Percentiles rank a stretch among this genome's conserved stretches.
Conservation (phyloP, 2,888 invertebrate genomes). For the Arge pagana region DNA sequence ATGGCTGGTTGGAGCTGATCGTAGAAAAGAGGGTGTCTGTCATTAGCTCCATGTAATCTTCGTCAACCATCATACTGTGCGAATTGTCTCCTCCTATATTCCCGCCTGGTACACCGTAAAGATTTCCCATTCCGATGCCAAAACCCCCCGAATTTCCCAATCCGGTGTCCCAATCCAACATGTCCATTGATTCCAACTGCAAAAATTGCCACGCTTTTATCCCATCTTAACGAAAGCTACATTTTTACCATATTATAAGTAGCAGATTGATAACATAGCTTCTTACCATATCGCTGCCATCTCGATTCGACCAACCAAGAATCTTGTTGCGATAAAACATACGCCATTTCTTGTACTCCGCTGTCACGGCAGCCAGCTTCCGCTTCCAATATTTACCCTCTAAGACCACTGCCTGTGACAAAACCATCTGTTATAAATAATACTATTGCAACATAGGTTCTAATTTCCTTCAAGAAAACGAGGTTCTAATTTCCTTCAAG, state of each 20-base stretch:
- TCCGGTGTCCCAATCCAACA: slow-evolving; percentile 67
- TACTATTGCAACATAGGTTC: too few relatives aligned
- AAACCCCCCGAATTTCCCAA: slow-evolving; percentile 44
- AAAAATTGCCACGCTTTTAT: slow-evolving; percentile 31
- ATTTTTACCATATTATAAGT: slow-evolving; percentile 3
- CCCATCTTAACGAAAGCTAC: slow-evolving; percentile 1
- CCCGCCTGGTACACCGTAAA: slow-evolving; percentile 44
- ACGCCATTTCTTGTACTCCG: slow-evolving; percentile 99
- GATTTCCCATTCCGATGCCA: slow-evolving; percentile 42
- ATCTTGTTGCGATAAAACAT: slow-evolving; percentile 84
- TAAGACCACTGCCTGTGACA: slow-evolving; percentile 85
- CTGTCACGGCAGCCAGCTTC: slow-evolving; percentile 92
- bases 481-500: too few relatives aligned
- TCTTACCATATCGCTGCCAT: slow-evolving; percentile 76
- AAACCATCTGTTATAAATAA: not conserved
- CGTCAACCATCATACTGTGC: slow-evolving; percentile 77
- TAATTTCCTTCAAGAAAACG: too few relatives aligned
- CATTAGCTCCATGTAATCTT: slow-evolving; percentile 85
- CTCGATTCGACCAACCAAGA: slow-evolving; percentile 74
- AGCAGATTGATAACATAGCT: slow-evolving; percentile 1
- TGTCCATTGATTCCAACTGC: slow-evolving; percentile 74
- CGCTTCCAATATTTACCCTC: slow-evolving; percentile 99
- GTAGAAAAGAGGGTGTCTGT: slow-evolving; percentile 90
- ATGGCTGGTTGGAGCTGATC: slow-evolving; percentile 82
- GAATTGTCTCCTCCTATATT: slow-evolving; percentile 60